Percentiles rank a stretch among this genome's conserved stretches.
These are phyloP conservation scores for Idaea aversata DNA, from an alignment of 2,888 invertebrate genomes.

Conservation along the genomic window DNA sequence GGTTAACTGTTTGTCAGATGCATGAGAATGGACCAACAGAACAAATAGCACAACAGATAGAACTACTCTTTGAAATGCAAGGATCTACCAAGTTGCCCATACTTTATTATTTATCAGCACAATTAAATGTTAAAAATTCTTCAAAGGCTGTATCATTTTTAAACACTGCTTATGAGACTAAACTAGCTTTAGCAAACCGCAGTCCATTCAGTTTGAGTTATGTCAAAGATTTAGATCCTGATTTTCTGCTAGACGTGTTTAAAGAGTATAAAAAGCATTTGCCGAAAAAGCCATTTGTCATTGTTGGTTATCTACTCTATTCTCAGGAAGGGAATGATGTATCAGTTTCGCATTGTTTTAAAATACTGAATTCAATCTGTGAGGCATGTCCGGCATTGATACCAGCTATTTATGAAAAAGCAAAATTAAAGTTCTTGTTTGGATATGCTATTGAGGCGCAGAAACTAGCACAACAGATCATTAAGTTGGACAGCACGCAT, in stretches of 20 bases:
- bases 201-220: slow-evolving; percentile 88
- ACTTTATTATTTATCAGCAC: slow-evolving; percentile 84
- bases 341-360: slow-evolving; percentile 78
- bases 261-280: slow-evolving; percentile 88
- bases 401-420: slow-evolving; percentile 84
- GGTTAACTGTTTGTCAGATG: slow-evolving; percentile 91
- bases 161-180: slow-evolving; percentile 82
- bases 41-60: slow-evolving; percentile 91
- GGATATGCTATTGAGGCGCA: slow-evolving; percentile 88
- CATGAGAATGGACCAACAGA: slow-evolving; percentile 85
- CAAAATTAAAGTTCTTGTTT: slow-evolving; percentile 89
- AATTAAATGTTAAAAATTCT: slow-evolving; percentile 77
- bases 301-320: slow-evolving; percentile 66
- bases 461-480: slow-evolving; percentile 84
- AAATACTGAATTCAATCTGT: slow-evolving; percentile 85
- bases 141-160: slow-evolving; percentile 80
- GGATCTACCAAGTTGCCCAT: slow-evolving; percentile 84
- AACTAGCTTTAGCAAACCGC: slow-evolving; percentile 55
- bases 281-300: slow-evolving; percentile 81
- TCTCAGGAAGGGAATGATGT: slow-evolving; percentile 70
- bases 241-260: slow-evolving; percentile 89
- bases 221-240: slow-evolving; percentile 89
- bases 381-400: slow-evolving; percentile 91
- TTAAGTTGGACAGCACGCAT: slow-evolving; percentile 88
- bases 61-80: slow-evolving; percentile 90